Evolutionary conservation across 2,113 vertebrate genomes (phyloP).

Genomic region (Psophia crepitans): DNA sequence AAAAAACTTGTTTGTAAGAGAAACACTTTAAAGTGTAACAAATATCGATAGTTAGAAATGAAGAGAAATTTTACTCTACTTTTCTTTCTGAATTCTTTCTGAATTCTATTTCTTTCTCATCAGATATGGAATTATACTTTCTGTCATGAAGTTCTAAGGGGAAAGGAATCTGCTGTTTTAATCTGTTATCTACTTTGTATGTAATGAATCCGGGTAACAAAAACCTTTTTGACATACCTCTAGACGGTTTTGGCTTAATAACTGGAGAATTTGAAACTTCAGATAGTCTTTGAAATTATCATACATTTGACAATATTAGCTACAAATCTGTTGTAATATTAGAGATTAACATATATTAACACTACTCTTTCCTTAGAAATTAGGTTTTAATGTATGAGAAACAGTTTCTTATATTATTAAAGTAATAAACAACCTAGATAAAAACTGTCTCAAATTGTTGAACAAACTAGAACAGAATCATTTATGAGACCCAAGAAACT

Average conservation of each 20-base stretch:
- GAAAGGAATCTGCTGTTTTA: background rate
- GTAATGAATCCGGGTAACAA: background rate
- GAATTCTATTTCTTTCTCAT: background rate
- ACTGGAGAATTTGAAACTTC: background rate
- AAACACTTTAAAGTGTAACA: background rate
- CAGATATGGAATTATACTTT: background rate
- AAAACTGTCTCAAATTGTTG: background rate
- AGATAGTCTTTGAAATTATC: background rate
- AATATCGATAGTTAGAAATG: background rate
- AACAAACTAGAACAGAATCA: background rate
- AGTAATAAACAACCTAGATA: background rate
- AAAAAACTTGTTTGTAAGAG: background rate
- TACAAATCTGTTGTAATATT: background rate
- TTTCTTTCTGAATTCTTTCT: background rate
- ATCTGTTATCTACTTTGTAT: background rate
- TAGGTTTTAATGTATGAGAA: background rate
- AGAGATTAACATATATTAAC: background rate
- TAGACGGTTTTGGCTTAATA: background rate
- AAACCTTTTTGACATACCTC: background rate
- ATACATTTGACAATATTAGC: background rate
- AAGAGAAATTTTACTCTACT: background rate
- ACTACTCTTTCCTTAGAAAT: background rate
- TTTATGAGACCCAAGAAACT: background rate
- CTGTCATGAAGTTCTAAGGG: background rate
- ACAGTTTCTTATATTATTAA: background rate